phyloP scores from a whole-genome alignment of 2,113 vertebrate genomes.

The Recurvirostra avosetta region DNA sequence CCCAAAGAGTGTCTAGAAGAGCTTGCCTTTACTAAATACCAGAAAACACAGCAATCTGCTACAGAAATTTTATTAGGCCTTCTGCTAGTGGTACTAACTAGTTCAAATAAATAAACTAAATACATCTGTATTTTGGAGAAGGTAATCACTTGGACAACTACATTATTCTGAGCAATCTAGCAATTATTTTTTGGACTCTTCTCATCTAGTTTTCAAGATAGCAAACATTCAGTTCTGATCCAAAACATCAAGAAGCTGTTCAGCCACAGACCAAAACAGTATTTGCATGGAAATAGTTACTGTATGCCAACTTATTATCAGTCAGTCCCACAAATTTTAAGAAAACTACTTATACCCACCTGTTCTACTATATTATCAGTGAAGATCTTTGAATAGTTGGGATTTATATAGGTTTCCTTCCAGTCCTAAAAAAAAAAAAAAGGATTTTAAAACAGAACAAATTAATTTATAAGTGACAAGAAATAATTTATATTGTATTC shows the following conservation, averaged over 20 bases:
- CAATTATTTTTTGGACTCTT: neutral
- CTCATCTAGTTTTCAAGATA: neutral
- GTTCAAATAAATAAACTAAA: neutral
- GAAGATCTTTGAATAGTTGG: constrained; percentile 92
- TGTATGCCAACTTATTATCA: neutral
- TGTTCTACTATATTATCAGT: constrained; percentile 92
- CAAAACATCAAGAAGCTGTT: neutral
- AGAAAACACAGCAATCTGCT: neutral
- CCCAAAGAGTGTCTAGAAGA: neutral
- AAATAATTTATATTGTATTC: neutral
- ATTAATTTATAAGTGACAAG: neutral
- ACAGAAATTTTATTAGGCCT: neutral
- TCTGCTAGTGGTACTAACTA: neutral
- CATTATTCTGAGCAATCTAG: neutral
- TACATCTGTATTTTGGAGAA: neutral
- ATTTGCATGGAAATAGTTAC: neutral
- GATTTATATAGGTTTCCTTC: constrained; percentile 95
- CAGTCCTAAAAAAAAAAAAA: constrained; percentile 82
- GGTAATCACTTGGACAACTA: neutral
- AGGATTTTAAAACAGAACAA: neutral
- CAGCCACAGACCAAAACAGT: neutral
- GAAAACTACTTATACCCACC: constrained; percentile 69
- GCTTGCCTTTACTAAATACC: neutral
- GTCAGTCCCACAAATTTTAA: neutral
- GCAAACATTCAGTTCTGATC: neutral